These are phyloP conservation scores for Leptinotarsa defecta DNA, from an alignment of 1,140 invertebrate genomes.

Conservation along the genomic window DNA sequence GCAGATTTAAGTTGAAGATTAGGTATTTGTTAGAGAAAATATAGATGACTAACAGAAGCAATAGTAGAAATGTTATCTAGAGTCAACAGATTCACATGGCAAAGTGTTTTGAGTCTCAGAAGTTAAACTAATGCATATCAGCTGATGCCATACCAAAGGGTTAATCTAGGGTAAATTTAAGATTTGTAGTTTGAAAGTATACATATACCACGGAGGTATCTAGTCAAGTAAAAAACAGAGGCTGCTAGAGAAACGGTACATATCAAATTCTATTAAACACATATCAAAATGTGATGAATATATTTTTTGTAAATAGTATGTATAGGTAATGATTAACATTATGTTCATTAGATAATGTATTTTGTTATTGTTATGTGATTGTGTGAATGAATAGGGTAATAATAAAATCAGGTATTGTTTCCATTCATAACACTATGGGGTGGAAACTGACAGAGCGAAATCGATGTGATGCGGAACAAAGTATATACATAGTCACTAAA, in stretches of 20 bases:
- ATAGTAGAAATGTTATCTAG: conserved; percentile 28
- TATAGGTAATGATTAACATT: conserved; percentile 18
- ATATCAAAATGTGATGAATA: conserved; percentile 45
- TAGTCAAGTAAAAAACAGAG: not conserved
- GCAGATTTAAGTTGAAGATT: not conserved
- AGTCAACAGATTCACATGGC: not conserved
- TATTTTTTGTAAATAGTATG: conserved; percentile 32
- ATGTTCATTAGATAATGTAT: conserved; percentile 17
- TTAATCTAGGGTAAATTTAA: conserved; percentile 3
- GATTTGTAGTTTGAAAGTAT: not conserved
- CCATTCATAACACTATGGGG: not conserved
- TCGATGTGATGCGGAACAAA: too few species aligned
- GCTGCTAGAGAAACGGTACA: conserved; percentile 32
- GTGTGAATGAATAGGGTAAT: conserved; percentile 22
- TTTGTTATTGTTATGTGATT: conserved; percentile 26
- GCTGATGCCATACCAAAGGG: conserved; percentile 14
- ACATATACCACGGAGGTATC: not conserved
- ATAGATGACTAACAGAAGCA: conserved; percentile 16
- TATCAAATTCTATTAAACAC: conserved; percentile 40
- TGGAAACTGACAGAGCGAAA: too few species aligned
- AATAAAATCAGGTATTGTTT: not conserved
- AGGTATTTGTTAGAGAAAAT: not conserved
- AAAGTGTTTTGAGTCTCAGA: not conserved
- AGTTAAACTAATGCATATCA: conserved; percentile 25
- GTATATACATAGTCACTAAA: too few species aligned